Percentiles rank a stretch among this genome's conserved stretches.
These are phyloP conservation scores for Macaria notata DNA, from an alignment of 2,888 invertebrate species.

Conservation along the genomic window DNA sequence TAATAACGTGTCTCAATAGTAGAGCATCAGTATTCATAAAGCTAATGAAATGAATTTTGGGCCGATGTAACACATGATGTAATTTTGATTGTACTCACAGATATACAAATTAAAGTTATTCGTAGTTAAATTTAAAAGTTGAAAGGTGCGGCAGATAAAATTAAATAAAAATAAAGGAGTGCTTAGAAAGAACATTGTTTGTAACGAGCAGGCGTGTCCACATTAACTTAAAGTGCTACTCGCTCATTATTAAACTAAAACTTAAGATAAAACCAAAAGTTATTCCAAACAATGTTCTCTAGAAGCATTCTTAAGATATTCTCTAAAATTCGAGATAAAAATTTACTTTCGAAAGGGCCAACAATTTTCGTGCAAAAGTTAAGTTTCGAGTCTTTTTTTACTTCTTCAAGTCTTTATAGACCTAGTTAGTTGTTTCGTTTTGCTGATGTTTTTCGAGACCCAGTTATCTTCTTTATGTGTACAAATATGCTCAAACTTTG, in stretches of 20 bases:
- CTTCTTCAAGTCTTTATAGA: constrained; percentile 12
- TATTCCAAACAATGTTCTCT: constrained; percentile 23
- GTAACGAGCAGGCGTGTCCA: constrained; percentile 24
- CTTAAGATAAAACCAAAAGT: constrained; percentile 29
- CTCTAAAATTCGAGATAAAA: constrained; percentile 25
- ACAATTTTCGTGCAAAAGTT: constrained; percentile 20
- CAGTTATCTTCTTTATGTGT: not conserved
- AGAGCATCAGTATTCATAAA: too few relatives aligned
- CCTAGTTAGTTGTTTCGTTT: constrained; percentile 11
- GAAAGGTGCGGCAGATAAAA: constrained; percentile 12
- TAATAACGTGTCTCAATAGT: too few relatives aligned
- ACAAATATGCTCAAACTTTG: not conserved
- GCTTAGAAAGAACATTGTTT: constrained; percentile 13
- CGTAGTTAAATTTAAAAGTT: constrained; percentile 1
- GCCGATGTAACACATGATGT: too few relatives aligned
- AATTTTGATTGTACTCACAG: too few relatives aligned
- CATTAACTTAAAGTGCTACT: constrained; percentile 25
- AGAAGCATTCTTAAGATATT: constrained; percentile 26
- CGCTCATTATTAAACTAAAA: constrained; percentile 25
- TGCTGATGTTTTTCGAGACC: constrained; percentile 3
- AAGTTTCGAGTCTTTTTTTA: constrained; percentile 10
- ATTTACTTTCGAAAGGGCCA: constrained; percentile 20
- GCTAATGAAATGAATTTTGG: too few relatives aligned
- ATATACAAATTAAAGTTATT: not conserved
- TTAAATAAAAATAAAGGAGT: constrained; percentile 11